These are phyloP conservation scores for Hippasteria phrygiana DNA, from an alignment of 53 echinoderm and acorn worm genomes.

Conservation along the genomic window DNA sequence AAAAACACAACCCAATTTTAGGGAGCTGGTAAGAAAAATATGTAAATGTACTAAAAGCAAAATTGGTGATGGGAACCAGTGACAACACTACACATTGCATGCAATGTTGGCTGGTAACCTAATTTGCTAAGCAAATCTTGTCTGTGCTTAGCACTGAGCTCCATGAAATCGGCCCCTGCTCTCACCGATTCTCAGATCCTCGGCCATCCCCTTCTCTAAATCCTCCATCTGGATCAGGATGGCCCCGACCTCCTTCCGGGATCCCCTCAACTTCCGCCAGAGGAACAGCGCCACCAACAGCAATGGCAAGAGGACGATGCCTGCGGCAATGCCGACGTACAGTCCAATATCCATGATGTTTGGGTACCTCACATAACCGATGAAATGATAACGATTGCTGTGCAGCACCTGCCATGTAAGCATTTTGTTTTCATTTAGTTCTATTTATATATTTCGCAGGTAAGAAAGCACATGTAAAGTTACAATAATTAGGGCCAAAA, in stretches of 20 bases:
- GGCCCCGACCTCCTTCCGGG: conserved; percentile 28
- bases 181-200: conserved; percentile 52
- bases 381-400: background rate
- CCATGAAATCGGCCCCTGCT: too few relatives aligned
- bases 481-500: too few relatives aligned
- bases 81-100: too few relatives aligned
- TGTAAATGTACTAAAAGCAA: too few relatives aligned
- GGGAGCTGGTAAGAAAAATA: too few relatives aligned
- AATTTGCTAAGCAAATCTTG: background rate
- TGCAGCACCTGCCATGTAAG: conserved; percentile 1
- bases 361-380: conserved; percentile 23
- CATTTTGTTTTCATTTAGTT: background rate
- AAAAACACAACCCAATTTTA: too few relatives aligned
- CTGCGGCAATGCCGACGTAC: conserved; percentile 32
- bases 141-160: too few relatives aligned
- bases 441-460: too few relatives aligned
- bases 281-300: background rate
- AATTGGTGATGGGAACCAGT: too few relatives aligned
- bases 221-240: conserved; percentile 51
- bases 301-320: background rate
- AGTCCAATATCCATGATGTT: background rate
- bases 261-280: conserved; percentile 30
- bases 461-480: too few relatives aligned
- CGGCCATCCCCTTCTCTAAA: conserved; percentile 48
- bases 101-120: too few relatives aligned